Evolutionary conservation across 2,113 vertebrate species (phyloP).

Genomic region (Nerophis ophidion): DNA sequence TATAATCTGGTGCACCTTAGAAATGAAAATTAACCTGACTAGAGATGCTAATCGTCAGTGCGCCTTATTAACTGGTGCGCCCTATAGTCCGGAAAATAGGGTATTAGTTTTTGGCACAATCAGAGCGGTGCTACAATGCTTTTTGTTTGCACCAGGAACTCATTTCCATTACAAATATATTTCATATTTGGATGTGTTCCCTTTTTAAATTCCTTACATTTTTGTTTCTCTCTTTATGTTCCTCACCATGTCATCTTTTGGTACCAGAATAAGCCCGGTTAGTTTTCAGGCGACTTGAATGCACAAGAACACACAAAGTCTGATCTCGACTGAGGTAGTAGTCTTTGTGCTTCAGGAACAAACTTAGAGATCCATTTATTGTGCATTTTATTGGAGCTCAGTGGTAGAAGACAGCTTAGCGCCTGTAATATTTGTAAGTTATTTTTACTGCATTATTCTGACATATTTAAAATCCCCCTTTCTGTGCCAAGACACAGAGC

Average conservation of each 20-base stretch:
- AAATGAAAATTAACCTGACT: no score
- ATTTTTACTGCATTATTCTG: not conserved
- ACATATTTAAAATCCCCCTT: not conserved
- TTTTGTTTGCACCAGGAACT: no score
- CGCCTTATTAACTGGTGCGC: no score
- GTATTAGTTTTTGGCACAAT: slow-evolving; percentile 13
- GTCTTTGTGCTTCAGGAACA: slow-evolving; percentile 9
- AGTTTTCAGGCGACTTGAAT: slow-evolving; percentile 13
- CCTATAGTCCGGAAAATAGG: not conserved
- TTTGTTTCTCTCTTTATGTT: not conserved
- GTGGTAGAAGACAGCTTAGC: not conserved
- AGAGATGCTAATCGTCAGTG: no score
- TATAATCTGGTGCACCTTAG: no score
- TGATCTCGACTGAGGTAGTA: slow-evolving; percentile 1
- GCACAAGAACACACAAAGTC: slow-evolving; percentile 14
- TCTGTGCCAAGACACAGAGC: not conserved
- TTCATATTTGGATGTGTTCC: not conserved
- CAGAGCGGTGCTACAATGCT: not conserved
- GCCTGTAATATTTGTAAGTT: not conserved
- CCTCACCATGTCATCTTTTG: not conserved
- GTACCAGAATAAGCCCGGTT: slow-evolving; percentile 1
- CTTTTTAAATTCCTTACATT: not conserved
- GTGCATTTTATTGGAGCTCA: not conserved
- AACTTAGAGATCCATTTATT: not conserved
- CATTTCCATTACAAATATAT: not conserved